Conservation (phyloP, 2,797 vertebrate genomes). For the Remorina albescens region DNA sequence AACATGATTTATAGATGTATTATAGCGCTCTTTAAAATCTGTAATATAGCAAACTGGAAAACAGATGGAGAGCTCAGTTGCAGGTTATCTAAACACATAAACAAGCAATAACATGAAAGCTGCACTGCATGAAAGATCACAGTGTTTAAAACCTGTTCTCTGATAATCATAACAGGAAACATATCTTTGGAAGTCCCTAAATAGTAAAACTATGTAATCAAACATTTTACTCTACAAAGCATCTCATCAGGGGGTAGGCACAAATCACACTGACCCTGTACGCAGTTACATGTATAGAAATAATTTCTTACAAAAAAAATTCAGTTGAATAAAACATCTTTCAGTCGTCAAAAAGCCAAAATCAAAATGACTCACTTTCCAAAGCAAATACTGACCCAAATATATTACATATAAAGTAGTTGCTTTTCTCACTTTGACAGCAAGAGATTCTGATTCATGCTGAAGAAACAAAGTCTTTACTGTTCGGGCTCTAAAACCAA, state of each 20-base stretch:
- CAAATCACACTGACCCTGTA: not conserved
- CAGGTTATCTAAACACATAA: not conserved
- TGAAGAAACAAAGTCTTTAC: conserved; percentile 25
- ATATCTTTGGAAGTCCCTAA: not conserved
- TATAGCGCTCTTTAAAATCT: not conserved
- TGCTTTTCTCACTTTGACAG: not conserved
- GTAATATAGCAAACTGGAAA: not conserved
- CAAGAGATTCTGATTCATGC: not conserved
- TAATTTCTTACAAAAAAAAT: not conserved
- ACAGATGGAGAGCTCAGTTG: not conserved
- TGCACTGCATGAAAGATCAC: not conserved
- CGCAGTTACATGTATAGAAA: conserved; percentile 1
- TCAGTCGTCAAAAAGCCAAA: not conserved
- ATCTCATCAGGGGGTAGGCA: conserved; percentile 1
- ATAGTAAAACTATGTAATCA: conserved; percentile 7
- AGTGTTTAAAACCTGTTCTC: not conserved
- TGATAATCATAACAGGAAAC: not conserved
- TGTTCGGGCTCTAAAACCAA: conserved; percentile 23
- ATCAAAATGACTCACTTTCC: not conserved
- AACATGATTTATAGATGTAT: not conserved
- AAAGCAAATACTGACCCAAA: conserved; percentile 2
- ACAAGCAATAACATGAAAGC: conserved; percentile 6
- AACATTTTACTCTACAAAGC: conserved; percentile 15
- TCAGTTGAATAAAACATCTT: not conserved
- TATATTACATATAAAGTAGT: not conserved